Evolutionary conservation across 2,797 vertebrate species (phyloP), one percentile per base, ranked within the genome.

Genomic region (Eupleurogrammus muticus): DNA sequence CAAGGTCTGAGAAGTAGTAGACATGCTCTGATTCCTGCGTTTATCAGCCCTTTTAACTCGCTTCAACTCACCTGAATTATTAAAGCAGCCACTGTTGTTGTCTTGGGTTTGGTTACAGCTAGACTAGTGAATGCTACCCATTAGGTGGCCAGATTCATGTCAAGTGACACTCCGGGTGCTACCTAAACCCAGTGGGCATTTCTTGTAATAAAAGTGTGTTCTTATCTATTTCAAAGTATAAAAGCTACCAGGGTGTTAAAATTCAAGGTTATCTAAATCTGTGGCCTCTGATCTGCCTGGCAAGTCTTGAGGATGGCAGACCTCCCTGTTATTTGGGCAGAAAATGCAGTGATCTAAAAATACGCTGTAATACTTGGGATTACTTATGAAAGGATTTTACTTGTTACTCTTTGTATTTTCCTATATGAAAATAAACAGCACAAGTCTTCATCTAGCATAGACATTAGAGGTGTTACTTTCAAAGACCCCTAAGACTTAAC

Each of bases 31-130:
- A 90, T 92, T 91, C 90, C 80, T 21, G 63, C 92, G 68, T 92
- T 91, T 91, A 92, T 92, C 90, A 89, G 85, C 74, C 86, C 86
- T 89, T 91, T 90, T 88, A 88, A 92, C 88, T 93, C 82, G 81
- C 89, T 91, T 87, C 82, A 75, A 89, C 88, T 82, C 86, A 82
- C 55, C 81, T 95, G 92, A 95, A 95, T 95, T 93, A 95, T 95
- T 94, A 77, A 95, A 88, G 71, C 92, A 90, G 79, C 86, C 84
- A 85, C 76, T 86, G 89, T 90, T 91, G 80, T 90, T 76, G 85
- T 90, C 78, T 48, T 48, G 76, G 89, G 66, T 92, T 89, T 71
- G 82, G 88, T 92, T 93, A 81, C 93, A 88, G 79, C 72, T 23
- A 58, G 79, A 81, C 71, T 46, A 70, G 76, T 69, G 66, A 88